Evolutionary conservation across 2,797 vertebrate species (phyloP).

Genomic region (Lithobates pipiens): DNA sequence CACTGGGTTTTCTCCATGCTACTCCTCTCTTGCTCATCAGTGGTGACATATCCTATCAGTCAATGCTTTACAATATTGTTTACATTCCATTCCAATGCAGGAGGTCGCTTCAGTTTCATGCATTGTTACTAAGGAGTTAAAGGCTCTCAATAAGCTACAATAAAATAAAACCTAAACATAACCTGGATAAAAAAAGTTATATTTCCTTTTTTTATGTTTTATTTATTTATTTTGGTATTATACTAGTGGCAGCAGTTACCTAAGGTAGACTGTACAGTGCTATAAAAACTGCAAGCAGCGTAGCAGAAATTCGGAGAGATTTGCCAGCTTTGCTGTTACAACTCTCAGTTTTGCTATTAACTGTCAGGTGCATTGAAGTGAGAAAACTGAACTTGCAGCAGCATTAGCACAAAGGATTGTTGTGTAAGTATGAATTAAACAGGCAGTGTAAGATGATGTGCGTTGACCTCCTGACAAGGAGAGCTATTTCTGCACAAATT

Average conservation of each 20-base stretch:
- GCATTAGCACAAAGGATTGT: constrained; percentile 34
- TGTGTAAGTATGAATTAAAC: constrained; percentile 23
- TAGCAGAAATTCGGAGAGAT: constrained; percentile 12
- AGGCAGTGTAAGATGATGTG: constrained; percentile 4
- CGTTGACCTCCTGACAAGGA: not conserved
- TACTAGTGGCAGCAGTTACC: not conserved
- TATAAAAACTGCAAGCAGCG: constrained; percentile 6
- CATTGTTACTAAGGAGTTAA: not conserved
- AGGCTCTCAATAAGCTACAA: not conserved
- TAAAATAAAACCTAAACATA: constrained; percentile 15
- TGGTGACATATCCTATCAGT: not conserved
- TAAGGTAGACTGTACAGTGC: not conserved
- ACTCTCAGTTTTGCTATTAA: constrained; percentile 50
- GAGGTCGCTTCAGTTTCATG: not conserved
- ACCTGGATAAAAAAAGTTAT: not conserved
- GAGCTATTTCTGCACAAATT: not conserved
- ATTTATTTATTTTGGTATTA: too few relatives aligned
- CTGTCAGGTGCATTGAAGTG: constrained; percentile 37
- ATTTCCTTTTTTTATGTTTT: not conserved
- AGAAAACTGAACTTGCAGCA: constrained; percentile 41
- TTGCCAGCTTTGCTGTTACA: constrained; percentile 32
- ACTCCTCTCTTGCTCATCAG: not conserved
- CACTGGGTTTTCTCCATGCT: not conserved
- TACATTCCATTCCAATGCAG: not conserved
- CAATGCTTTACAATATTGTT: not conserved